Percentiles rank a stretch among this genome's conserved stretches.
Evolutionary conservation across 2,888 invertebrate genomes (phyloP).

Genomic region (Eumacrocentrus americanus): DNA sequence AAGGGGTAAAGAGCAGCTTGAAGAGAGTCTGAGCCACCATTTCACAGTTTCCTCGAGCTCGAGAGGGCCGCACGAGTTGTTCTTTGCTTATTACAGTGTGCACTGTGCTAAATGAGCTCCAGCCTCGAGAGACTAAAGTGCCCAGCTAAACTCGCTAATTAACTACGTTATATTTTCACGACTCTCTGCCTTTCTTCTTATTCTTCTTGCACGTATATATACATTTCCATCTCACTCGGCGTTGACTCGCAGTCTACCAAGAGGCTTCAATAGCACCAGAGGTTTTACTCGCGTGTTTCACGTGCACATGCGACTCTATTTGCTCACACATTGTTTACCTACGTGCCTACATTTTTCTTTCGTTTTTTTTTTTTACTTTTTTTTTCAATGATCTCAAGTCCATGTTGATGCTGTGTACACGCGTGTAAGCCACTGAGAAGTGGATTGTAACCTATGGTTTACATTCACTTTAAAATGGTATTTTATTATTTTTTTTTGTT

Average conservation of each 20-base stretch:
- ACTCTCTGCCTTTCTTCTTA: constrained; percentile 31
- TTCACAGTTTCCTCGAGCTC: constrained; percentile 46
- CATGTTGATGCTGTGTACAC: too few species aligned
- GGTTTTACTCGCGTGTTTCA: neutral
- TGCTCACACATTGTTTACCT: constrained; percentile 17
- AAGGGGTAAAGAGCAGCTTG: too few species aligned
- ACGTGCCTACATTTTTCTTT: constrained; percentile 1
- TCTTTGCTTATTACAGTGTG: constrained; percentile 56
- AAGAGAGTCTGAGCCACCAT: constrained; percentile 34
- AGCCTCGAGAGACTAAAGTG: constrained; percentile 48
- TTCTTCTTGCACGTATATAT: constrained; percentile 1
- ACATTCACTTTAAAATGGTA: neutral
- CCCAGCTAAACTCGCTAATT: constrained; percentile 52
- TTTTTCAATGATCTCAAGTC: too few species aligned
- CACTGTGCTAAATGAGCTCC: constrained; percentile 46
- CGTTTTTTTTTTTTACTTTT: neutral
- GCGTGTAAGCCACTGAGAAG: neutral
- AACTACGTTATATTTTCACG: constrained; percentile 56
- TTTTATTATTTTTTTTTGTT: neutral
- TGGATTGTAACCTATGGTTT: neutral
- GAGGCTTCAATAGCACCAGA: neutral
- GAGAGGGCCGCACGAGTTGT: constrained; percentile 44
- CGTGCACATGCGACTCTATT: constrained; percentile 18
- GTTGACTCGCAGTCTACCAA: neutral
- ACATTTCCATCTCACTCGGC: neutral